Evolutionary conservation across 92 coral and sea anemone species (phyloP).

Genomic region (Desmophyllum pertusum): DNA sequence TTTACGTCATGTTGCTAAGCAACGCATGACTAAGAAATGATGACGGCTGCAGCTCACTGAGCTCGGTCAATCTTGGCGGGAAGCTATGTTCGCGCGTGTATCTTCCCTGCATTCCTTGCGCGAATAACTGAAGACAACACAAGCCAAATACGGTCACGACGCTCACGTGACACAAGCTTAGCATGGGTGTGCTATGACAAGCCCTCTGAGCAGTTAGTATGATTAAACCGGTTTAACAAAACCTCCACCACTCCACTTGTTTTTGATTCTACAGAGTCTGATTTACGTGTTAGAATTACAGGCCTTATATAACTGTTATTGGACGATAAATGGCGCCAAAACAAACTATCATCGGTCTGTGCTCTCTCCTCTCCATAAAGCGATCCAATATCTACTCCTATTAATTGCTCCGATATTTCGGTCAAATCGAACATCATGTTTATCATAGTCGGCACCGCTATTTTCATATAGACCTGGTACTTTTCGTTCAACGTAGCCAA

Average conservation of each 20-base stretch:
- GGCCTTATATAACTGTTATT: conserved; percentile 65
- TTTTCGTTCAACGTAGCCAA: conserved; percentile 28
- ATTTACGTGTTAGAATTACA: conserved; percentile 30
- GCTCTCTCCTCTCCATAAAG: conserved; percentile 75
- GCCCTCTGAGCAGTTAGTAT: background rate
- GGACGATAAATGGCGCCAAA: conserved; percentile 63
- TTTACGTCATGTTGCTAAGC: background rate
- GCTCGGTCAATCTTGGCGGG: background rate
- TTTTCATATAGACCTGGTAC: conserved; percentile 67
- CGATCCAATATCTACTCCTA: conserved; percentile 64
- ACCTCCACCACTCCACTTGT: background rate
- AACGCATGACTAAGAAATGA: background rate
- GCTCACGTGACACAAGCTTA: background rate
- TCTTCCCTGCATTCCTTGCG: background rate
- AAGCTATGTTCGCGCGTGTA: background rate
- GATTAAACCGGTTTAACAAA: conserved; percentile 21
- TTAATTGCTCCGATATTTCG: conserved; percentile 50
- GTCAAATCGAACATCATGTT: conserved; percentile 78
- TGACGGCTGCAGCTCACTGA: background rate
- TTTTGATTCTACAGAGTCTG: conserved; percentile 1
- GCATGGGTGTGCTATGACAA: background rate
- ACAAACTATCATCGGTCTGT: conserved; percentile 45
- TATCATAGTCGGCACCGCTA: conserved; percentile 84
- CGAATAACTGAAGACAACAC: background rate
- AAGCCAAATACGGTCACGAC: background rate